These are phyloP conservation scores for Psilopogon haemacephalus DNA, from an alignment of 2,113 vertebrate species.

Conservation along the genomic window DNA sequence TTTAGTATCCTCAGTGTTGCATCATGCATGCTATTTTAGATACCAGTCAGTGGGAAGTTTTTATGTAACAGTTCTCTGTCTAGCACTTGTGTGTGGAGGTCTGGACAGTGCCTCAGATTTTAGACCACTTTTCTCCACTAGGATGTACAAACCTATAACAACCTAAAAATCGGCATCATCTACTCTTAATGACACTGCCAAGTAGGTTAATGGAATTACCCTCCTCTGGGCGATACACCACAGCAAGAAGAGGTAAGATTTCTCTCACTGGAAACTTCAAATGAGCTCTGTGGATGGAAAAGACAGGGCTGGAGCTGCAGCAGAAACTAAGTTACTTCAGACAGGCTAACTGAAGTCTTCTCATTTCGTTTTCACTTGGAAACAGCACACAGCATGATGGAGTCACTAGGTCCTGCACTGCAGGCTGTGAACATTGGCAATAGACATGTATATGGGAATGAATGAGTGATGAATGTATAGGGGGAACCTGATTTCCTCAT, in stretches of 20 bases:
- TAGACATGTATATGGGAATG: neutral
- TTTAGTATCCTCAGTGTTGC: neutral
- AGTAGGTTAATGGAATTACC: neutral
- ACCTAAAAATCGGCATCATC: neutral
- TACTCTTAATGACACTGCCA: neutral
- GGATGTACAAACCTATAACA: neutral
- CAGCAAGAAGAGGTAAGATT: neutral
- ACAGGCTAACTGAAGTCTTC: neutral
- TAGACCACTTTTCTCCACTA: neutral
- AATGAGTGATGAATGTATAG: too few species aligned
- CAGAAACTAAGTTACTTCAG: neutral
- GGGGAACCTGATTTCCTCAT: neutral
- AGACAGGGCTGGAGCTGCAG: neutral
- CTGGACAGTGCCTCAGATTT: neutral
- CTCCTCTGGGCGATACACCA: neutral
- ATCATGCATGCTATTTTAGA: neutral
- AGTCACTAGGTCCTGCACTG: neutral
- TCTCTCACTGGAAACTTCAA: rapidly evolving
- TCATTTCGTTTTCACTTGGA: neutral
- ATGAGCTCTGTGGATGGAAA: neutral
- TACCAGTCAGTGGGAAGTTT: neutral
- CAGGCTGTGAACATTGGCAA: rapidly evolving
- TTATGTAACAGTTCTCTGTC: neutral
- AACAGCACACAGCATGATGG: neutral
- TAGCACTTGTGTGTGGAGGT: neutral